Base-by-base conservation (phyloP, 2,888 invertebrate genomes). In the Tromatobia lineatoria region DNA sequence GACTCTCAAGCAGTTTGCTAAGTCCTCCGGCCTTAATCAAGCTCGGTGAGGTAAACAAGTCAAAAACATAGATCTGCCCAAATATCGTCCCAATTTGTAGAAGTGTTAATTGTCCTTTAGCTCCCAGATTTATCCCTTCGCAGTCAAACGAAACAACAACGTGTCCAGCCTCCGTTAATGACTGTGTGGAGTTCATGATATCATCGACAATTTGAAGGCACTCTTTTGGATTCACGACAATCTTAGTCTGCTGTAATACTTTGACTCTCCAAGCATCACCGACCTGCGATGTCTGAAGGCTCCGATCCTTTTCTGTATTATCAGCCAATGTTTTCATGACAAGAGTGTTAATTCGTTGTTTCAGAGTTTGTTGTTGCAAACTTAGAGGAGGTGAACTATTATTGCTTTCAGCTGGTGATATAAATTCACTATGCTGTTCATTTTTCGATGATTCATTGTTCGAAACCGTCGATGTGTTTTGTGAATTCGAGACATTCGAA, bases 41-140 rank as follows among this genome's bases (percentile, higher is more conserved):
- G 86, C 95, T 96, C 0, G 98, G 98, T 91, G 97, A 97, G 13
- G 97, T 96, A 91, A 98, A 95, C 87, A 98, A 95, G 94, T 99
- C 99, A 92, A 98, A 97, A 88, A 98, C 96, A 92, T 96, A 98
- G 4, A 97, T 96, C 92, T 96, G 97, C 52, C 98, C 98, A 75
- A 96, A 95, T 91, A 96, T 95, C 1, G 98, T 97, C 15, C 97
- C 98, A 88, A 98, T 96, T 93, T 98, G 97, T 92, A 98, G 96
- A 70, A 99, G 94, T 2, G 98, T 98, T 83, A 99, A 94, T 89
- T 97, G 97, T 20, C 98, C 98, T 92, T 98, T 98, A 1, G 96
- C 95, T 25, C 99, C 99, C 83, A 99, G 95, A 94, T 98, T 98
- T 75, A 99, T 97, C 18, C 99, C 98, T 94, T 99, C 99, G 90